These are phyloP conservation scores for Pocota personata DNA, from an alignment of 2,888 invertebrate species.

Conservation along the genomic window DNA sequence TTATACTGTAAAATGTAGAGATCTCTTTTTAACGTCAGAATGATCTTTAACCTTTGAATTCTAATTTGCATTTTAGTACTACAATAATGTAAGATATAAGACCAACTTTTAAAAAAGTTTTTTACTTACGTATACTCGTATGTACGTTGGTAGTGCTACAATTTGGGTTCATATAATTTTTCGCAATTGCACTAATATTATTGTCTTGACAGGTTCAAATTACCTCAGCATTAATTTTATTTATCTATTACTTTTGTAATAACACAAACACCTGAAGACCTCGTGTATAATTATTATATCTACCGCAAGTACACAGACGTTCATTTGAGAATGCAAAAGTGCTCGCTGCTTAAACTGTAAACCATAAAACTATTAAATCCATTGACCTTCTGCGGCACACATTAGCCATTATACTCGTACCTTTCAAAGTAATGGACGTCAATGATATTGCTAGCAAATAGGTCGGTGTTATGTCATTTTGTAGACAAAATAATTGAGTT, in stretches of 20 bases:
- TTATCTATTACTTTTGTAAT: background rate
- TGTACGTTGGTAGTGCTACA: no score
- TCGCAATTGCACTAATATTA: background rate
- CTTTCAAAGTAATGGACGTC: conserved; percentile 23
- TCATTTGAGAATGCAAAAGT: background rate
- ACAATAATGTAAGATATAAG: no score
- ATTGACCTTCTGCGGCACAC: conserved; percentile 43
- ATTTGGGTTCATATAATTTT: no score
- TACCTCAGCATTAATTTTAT: background rate
- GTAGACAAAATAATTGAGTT: background rate
- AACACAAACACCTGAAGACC: background rate
- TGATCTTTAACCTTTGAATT: no score
- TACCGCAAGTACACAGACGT: background rate
- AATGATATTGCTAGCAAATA: conserved; percentile 28
- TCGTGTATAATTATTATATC: background rate
- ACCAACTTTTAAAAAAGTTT: no score
- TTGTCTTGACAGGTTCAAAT: background rate
- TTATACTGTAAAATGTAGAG: no score
- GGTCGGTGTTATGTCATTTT: conserved; percentile 30
- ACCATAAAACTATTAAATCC: conserved; percentile 42
- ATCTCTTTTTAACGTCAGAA: no score
- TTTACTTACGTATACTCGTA: no score
- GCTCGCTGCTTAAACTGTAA: background rate
- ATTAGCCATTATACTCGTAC: background rate
- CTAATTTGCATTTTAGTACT: no score